A percentile compares a stretch with the other conserved stretches of the same genome.
These are phyloP conservation scores for Tolypeutes matacus DNA, from an alignment of 2,797 vertebrate genomes.

Conservation along the genomic window DNA sequence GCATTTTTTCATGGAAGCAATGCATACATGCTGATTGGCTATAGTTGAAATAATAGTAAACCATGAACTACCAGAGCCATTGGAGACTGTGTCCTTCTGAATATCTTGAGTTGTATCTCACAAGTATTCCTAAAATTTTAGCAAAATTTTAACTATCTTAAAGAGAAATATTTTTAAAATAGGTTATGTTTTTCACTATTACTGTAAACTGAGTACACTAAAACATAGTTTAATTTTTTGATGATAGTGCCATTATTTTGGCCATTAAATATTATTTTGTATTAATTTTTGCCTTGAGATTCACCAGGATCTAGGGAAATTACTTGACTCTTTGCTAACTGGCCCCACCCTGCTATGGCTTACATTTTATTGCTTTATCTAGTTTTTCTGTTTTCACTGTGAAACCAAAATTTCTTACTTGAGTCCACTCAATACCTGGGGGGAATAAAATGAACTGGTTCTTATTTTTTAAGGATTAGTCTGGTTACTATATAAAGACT, in stretches of 20 bases:
- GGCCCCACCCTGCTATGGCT: background rate
- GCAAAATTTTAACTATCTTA: background rate
- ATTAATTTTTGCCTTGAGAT: background rate
- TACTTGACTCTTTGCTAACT: conserved; percentile 13
- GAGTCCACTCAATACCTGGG: background rate
- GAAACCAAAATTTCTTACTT: conserved; percentile 16
- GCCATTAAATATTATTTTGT: background rate
- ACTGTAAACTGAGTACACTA: background rate
- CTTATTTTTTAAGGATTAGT: conserved; percentile 13
- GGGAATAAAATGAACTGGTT: background rate
- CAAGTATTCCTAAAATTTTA: conserved; percentile 5
- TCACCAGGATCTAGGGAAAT: conserved; percentile 46
- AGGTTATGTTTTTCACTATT: background rate
- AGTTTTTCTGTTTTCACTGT: conserved; percentile 4
- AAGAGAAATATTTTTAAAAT: conserved; percentile 31
- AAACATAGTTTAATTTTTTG: background rate
- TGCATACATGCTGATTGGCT: background rate
- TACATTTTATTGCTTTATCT: background rate
- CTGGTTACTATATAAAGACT: background rate
- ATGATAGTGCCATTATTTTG: background rate
- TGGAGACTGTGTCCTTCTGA: background rate
- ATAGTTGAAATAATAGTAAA: background rate
- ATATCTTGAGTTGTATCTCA: background rate
- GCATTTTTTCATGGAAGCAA: conserved; percentile 7
- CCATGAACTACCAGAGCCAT: background rate